Percentiles rank a stretch among this genome's conserved stretches.
These are phyloP conservation scores for Mus minutoides DNA, from an alignment of 2,797 vertebrate species.

Conservation along the genomic window DNA sequence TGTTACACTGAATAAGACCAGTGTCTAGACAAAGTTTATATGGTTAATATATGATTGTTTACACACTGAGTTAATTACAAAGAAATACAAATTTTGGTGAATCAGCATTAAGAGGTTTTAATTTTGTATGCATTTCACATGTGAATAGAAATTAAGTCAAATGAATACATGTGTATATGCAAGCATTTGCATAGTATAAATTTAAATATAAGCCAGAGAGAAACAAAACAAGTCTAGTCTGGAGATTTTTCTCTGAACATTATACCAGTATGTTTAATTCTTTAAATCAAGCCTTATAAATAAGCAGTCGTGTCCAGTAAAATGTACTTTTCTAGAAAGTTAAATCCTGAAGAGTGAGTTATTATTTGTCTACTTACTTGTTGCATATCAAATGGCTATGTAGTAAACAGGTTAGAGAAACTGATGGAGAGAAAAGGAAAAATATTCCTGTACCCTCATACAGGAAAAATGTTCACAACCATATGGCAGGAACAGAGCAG, in stretches of 20 bases:
- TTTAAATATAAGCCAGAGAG: neutral
- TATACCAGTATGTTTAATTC: neutral
- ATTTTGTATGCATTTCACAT: neutral
- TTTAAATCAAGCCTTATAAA: neutral
- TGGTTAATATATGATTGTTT: neutral
- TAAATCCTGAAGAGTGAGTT: neutral
- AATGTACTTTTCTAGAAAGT: neutral
- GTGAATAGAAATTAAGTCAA: neutral
- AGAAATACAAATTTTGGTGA: neutral
- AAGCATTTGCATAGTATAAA: neutral
- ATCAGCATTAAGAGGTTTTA: neutral
- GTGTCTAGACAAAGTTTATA: neutral
- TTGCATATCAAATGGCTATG: neutral
- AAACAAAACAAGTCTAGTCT: neutral
- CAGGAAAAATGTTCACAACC: neutral
- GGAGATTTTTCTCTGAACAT: neutral
- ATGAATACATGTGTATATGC: too few relatives aligned
- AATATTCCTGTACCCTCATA: too few relatives aligned
- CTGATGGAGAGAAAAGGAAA: neutral
- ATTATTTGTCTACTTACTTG: neutral
- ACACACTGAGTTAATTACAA: neutral
- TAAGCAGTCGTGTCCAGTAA: neutral
- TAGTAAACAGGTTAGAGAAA: neutral
- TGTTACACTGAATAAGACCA: neutral
- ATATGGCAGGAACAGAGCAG: fast-evolving